A percentile compares a stretch with the other conserved stretches of the same genome.
These are phyloP conservation scores for Caretta caretta DNA, from an alignment of 2,113 vertebrate species.

Conservation along the genomic window DNA sequence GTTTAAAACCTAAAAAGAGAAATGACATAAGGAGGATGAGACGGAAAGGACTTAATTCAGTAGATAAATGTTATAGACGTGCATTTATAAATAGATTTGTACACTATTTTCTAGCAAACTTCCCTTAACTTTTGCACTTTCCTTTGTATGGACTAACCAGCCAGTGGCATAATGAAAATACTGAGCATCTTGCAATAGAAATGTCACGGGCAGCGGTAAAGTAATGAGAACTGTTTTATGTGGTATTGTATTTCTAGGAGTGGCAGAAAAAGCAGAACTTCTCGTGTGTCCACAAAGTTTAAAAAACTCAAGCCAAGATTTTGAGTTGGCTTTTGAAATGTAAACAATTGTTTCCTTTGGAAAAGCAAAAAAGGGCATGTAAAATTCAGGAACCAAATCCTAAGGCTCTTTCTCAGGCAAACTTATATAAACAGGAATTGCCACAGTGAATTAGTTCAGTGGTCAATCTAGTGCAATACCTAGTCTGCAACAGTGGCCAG, in stretches of 20 bases:
- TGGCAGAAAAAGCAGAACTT: neutral
- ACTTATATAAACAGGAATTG: neutral
- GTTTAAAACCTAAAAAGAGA: accelerated
- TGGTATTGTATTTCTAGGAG: accelerated
- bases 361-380: neutral
- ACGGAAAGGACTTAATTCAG: neutral
- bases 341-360: neutral
- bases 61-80: neutral
- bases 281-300: accelerated
- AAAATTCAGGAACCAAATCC: neutral
- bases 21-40: neutral
- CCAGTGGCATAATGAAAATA: accelerated
- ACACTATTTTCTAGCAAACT: neutral
- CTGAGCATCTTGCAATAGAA: neutral
- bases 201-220: accelerated
- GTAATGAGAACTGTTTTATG: accelerated
- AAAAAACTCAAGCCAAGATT: neutral
- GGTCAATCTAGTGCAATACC: neutral
- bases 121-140: neutral
- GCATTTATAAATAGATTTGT: neutral
- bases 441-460: neutral
- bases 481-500: neutral
- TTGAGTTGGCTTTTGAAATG: neutral
- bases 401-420: neutral
- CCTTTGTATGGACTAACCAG: neutral